Percentiles rank a stretch among this genome's conserved stretches.
Evolutionary conservation across 2,888 invertebrate genomes (phyloP).

Genomic region (Drosophila nr. fundita): DNA sequence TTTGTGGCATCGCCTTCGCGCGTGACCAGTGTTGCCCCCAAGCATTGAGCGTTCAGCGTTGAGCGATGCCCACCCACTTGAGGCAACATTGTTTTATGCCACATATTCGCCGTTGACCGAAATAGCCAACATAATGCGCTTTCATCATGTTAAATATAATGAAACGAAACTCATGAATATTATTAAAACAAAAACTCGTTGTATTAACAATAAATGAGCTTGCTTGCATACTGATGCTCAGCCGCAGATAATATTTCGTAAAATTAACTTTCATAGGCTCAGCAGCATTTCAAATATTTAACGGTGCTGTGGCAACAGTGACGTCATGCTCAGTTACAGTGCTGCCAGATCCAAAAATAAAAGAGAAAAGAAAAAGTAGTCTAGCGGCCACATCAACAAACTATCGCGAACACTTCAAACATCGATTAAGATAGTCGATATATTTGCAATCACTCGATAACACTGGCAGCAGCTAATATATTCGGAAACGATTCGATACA

Average conservation of each 20-base stretch:
- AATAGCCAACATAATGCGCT: slow-evolving; percentile 32
- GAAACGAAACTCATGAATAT: slow-evolving; percentile 72
- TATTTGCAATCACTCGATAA: slow-evolving; percentile 12
- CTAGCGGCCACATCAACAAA: slow-evolving; percentile 14
- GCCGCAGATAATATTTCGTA: slow-evolving; percentile 12
- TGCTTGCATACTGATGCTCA: slow-evolving; percentile 25
- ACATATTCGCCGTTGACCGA: slow-evolving; percentile 42
- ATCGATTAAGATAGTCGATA: slow-evolving; percentile 2
- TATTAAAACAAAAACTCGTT: slow-evolving; percentile 61
- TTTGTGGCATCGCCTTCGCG: slow-evolving; percentile 62
- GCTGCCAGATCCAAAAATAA: slow-evolving; percentile 20
- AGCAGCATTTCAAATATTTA: slow-evolving; percentile 23
- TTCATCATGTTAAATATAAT: slow-evolving; percentile 56
- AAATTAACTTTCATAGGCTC: slow-evolving; percentile 15
- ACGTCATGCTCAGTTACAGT: neutral
- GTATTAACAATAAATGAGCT: slow-evolving; percentile 45
- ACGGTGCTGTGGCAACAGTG: slow-evolving; percentile 4
- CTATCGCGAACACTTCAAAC: neutral
- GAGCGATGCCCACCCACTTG: slow-evolving; percentile 58
- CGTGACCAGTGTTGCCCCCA: slow-evolving; percentile 68
- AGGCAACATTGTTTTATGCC: slow-evolving; percentile 53
- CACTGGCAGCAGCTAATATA: slow-evolving; percentile 12
- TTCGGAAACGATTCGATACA: slow-evolving; percentile 25
- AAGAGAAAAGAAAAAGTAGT: fast-evolving
- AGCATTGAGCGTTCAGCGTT: slow-evolving; percentile 30